Conservation (phyloP, 2,888 invertebrate genomes). For the Chrysomela aeneicollis region DNA sequence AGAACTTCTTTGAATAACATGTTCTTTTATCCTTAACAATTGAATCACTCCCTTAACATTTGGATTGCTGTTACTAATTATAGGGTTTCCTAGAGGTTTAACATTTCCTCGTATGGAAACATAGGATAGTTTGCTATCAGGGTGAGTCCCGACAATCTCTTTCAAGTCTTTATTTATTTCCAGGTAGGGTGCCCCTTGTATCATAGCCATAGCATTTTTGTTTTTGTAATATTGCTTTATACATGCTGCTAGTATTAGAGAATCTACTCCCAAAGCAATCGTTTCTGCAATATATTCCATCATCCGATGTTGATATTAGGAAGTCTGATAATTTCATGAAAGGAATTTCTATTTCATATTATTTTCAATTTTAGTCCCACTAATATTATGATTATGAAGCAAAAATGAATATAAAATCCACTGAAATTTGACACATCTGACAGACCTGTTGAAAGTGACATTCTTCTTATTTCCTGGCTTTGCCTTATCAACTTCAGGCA, state of each 20-base stretch:
- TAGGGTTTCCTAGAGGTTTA: conserved; percentile 77
- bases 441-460: neutral
- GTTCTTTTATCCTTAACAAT: conserved; percentile 81
- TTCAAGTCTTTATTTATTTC: conserved; percentile 72
- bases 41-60: conserved; percentile 81
- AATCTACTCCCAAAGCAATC: conserved; percentile 77
- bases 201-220: conserved; percentile 73
- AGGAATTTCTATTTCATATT: too few relatives aligned
- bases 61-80: conserved; percentile 77
- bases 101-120: conserved; percentile 79
- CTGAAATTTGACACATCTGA: neutral
- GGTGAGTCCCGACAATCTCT: conserved; percentile 68
- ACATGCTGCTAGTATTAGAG: conserved; percentile 77
- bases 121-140: conserved; percentile 74
- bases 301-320: conserved; percentile 28
- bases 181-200: conserved; percentile 76
- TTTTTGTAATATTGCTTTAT: conserved; percentile 78
- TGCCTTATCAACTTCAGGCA: too few relatives aligned
- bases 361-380: too few relatives aligned
- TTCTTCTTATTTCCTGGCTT: too few relatives aligned
- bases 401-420: neutral
- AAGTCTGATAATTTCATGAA: too few relatives aligned
- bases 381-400: neutral
- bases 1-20: conserved; percentile 81
- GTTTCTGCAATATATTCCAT: conserved; percentile 84